Percentiles rank a stretch among this genome's conserved stretches.
Evolutionary conservation across 1,140 invertebrate species (phyloP).

Genomic region (Parapsyche elsis): DNA sequence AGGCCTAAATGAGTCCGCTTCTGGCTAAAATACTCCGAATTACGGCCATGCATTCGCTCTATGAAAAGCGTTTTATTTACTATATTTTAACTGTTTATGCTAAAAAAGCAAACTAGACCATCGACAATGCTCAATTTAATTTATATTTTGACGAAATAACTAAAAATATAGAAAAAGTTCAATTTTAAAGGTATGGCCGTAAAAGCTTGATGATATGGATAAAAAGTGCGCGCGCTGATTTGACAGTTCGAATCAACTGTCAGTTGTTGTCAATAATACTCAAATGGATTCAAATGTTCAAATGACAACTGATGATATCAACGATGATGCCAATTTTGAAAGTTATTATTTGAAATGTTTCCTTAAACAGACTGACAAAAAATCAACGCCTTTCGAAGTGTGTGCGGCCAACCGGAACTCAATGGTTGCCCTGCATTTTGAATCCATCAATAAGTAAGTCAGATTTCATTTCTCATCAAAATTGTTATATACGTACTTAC

Average conservation of each 20-base stretch:
- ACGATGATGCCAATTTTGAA: constrained; percentile 29
- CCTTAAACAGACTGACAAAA: constrained; percentile 36
- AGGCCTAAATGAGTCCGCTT: too few relatives aligned
- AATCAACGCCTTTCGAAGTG: constrained; percentile 26
- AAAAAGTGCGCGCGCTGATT: background rate
- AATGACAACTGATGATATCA: background rate
- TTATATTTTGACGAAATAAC: too few relatives aligned
- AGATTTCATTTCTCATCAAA: background rate
- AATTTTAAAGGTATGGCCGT: background rate
- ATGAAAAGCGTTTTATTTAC: too few relatives aligned
- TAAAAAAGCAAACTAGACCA: too few relatives aligned
- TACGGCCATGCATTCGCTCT: too few relatives aligned
- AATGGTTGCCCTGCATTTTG: constrained; percentile 23
- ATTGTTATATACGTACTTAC: background rate
- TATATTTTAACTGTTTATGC: too few relatives aligned
- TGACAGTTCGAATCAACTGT: background rate
- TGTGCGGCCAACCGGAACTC: constrained; percentile 41
- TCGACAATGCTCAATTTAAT: too few relatives aligned
- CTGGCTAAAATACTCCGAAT: too few relatives aligned
- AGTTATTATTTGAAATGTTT: constrained; percentile 38
- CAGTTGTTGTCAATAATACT: background rate
- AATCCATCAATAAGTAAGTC: constrained; percentile 43
- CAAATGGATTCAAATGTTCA: background rate
- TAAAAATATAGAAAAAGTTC: too few relatives aligned
- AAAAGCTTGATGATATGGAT: too few relatives aligned